Percentiles rank a stretch among this genome's conserved stretches.
Conservation (phyloP, 2,888 invertebrate genomes). For the Agrotis clavis region DNA sequence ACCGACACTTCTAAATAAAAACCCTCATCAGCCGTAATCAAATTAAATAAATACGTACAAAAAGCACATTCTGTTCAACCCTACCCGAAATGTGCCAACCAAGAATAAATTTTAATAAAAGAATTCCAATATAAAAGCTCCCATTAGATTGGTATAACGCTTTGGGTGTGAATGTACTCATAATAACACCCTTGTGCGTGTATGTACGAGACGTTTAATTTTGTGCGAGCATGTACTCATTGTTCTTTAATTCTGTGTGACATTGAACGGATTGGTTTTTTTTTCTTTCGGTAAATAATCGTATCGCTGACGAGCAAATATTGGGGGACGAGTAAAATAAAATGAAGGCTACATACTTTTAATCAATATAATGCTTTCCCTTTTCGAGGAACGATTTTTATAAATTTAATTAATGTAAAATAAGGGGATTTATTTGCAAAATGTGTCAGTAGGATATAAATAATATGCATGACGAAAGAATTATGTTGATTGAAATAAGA, state of each 20-base stretch:
- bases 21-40: slow-evolving; percentile 43
- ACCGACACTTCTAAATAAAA: slow-evolving; percentile 21
- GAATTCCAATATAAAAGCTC: slow-evolving; percentile 50
- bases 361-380: not conserved
- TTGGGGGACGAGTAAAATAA: slow-evolving; percentile 14
- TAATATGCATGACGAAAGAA: too few relatives aligned
- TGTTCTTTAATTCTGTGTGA: slow-evolving; percentile 48
- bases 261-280: slow-evolving; percentile 27
- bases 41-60: slow-evolving; percentile 32
- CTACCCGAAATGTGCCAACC: slow-evolving; percentile 27
- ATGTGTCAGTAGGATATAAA: not conserved
- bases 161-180: slow-evolving; percentile 59
- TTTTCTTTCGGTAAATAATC: slow-evolving; percentile 25
- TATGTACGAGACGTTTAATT: slow-evolving; percentile 42
- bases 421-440: not conserved
- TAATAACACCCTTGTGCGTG: slow-evolving; percentile 40
- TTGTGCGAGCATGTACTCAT: slow-evolving; percentile 49
- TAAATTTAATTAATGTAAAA: not conserved
- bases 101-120: slow-evolving; percentile 53
- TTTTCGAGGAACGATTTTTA: not conserved
- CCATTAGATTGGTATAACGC: slow-evolving; percentile 42
- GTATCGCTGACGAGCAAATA: slow-evolving; percentile 30
- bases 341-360: slow-evolving; percentile 13
- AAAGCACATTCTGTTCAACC: slow-evolving; percentile 22
- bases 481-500: too few relatives aligned